Conservation (phyloP, 2,113 vertebrate genomes). For the Pleuronectes platessa region DNA sequence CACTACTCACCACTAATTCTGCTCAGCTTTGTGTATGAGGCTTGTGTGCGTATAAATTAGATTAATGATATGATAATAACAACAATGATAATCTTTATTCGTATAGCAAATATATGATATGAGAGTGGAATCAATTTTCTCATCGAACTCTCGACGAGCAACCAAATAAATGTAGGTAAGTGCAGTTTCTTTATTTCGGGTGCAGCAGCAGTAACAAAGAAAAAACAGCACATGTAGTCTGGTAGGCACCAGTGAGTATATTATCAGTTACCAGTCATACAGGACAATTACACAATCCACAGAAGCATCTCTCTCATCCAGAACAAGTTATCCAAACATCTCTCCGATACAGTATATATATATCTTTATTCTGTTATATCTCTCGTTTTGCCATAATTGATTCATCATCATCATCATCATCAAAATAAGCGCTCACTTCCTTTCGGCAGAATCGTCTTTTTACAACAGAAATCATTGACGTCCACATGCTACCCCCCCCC, state of each 20-base stretch:
- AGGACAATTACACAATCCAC: constrained; percentile 74
- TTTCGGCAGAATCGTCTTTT: constrained; percentile 21
- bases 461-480: constrained; percentile 23
- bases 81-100: too few species aligned
- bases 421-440: constrained; percentile 30
- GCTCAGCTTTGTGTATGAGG: not conserved
- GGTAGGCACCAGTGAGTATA: constrained; percentile 77
- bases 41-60: not conserved
- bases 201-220: constrained; percentile 50
- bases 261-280: constrained; percentile 78
- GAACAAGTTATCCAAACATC: constrained; percentile 54
- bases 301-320: constrained; percentile 66
- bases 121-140: too few species aligned
- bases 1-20: constrained; percentile 36
- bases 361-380: constrained; percentile 24
- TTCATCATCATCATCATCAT: constrained; percentile 20
- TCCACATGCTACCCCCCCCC: not conserved
- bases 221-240: constrained; percentile 63
- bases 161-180: not conserved
- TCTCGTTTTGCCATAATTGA: constrained; percentile 13
- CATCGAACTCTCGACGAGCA: not conserved
- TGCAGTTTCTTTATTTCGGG: not conserved
- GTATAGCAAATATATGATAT: too few species aligned
- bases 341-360: constrained; percentile 54
- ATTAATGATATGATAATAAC: too few species aligned